Conservation (phyloP, 2,113 vertebrate species). For the Ctenomys sociabilis region DNA sequence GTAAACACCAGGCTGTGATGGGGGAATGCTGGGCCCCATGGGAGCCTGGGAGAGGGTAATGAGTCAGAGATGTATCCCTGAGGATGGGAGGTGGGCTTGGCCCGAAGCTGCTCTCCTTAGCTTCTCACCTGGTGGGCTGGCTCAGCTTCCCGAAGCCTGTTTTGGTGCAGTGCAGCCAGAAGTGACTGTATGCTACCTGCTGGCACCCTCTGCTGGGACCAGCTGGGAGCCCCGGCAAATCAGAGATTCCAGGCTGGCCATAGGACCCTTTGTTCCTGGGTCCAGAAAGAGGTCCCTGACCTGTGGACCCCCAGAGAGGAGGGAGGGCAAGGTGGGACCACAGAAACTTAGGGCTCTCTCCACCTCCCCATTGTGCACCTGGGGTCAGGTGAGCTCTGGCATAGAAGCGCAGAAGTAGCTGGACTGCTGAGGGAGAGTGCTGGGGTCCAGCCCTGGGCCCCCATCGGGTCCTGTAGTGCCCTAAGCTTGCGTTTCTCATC, state of each 20-base stretch:
- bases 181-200: constrained; percentile 30
- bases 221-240: neutral
- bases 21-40: neutral
- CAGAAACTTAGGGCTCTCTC: neutral
- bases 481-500: neutral
- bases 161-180: constrained; percentile 42
- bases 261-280: neutral
- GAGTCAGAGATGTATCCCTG: neutral
- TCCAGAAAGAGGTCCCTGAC: neutral
- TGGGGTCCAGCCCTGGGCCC: neutral
- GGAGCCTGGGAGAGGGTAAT: neutral
- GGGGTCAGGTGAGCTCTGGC: neutral
- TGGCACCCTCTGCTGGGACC: constrained; percentile 27
- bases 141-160: neutral
- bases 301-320: neutral
- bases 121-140: neutral
- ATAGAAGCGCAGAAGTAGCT: neutral
- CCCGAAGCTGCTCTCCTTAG: neutral
- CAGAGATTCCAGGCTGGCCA: neutral
- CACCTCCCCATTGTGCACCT: neutral
- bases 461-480: neutral
- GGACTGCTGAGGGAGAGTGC: neutral
- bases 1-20: neutral
- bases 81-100: neutral
- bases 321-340: neutral